A percentile compares a stretch with the other conserved stretches of the same genome.
Conservation (phyloP, 2,797 vertebrate species). For the Eospalax fontanierii region DNA sequence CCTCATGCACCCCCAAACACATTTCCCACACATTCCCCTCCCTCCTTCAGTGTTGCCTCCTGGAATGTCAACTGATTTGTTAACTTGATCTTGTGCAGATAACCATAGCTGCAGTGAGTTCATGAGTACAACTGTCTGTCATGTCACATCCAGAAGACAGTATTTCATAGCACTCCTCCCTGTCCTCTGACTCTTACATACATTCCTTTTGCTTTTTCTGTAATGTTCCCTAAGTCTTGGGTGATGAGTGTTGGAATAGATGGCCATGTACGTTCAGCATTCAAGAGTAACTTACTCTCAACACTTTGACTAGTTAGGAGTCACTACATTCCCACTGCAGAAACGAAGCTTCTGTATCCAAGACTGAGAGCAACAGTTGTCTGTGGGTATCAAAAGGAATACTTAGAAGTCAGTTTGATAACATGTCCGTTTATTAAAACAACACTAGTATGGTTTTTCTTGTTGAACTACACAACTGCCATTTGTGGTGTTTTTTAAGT, state of each 20-base stretch:
- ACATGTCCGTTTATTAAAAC: not conserved
- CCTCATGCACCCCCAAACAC: no score
- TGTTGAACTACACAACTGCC: conserved; percentile 3
- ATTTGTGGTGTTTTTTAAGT: not conserved
- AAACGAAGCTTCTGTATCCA: not conserved
- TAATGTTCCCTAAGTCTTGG: not conserved
- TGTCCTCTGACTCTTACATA: not conserved
- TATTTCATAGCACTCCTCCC: not conserved
- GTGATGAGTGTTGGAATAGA: not conserved
- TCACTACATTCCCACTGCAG: not conserved
- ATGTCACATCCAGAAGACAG: not conserved
- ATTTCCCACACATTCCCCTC: no score
- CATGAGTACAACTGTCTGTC: not conserved
- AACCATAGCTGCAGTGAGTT: not conserved
- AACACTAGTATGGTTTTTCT: not conserved
- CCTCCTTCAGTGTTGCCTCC: not conserved
- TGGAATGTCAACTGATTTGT: no score
- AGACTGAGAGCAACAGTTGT: not conserved
- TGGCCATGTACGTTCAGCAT: not conserved
- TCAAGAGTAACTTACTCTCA: not conserved
- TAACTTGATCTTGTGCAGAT: not conserved
- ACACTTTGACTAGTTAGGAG: not conserved
- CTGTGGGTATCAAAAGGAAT: not conserved
- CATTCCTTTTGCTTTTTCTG: not conserved
- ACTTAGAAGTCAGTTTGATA: not conserved